Percentiles rank a stretch among this genome's conserved stretches.
phyloP scores from a whole-genome alignment of 2,797 vertebrate genomes.

The Molothrus ater region DNA sequence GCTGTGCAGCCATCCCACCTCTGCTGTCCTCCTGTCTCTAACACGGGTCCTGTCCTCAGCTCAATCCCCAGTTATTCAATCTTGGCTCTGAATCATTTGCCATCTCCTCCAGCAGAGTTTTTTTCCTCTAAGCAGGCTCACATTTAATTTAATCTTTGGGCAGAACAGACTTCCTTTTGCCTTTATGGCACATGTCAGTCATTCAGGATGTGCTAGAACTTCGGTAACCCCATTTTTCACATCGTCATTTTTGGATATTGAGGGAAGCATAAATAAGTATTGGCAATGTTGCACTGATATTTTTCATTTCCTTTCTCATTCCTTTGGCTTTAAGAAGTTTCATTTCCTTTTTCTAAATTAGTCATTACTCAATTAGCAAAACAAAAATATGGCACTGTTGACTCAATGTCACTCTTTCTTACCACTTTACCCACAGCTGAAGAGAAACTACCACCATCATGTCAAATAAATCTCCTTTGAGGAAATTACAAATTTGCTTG shows the following conservation, averaged over 20 bases:
- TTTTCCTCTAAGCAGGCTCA: not conserved
- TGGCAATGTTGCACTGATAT: not conserved
- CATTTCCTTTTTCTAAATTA: slow-evolving; percentile 4
- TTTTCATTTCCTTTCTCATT: not conserved
- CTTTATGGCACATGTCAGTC: not conserved
- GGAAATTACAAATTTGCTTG: not conserved
- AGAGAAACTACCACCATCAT: not conserved
- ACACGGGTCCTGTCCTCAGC: fast-evolving
- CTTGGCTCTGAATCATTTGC: not conserved
- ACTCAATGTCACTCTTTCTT: not conserved
- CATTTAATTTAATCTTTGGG: not conserved
- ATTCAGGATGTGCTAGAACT: not conserved
- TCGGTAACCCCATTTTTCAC: not conserved
- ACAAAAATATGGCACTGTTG: not conserved
- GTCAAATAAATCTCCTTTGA: not conserved
- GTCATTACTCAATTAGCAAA: not conserved
- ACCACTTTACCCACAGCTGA: not conserved
- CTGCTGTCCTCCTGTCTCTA: not conserved
- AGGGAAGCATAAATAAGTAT: not conserved
- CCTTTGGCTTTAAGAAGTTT: not conserved
- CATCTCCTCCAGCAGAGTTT: not conserved
- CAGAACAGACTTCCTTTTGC: not conserved
- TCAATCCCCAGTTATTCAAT: not conserved
- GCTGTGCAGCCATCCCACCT: not conserved
- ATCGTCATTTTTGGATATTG: not conserved